These are phyloP conservation scores for Caenorhabditis sp. DNA, from an alignment of 2,888 invertebrate species.

Conservation along the genomic window DNA sequence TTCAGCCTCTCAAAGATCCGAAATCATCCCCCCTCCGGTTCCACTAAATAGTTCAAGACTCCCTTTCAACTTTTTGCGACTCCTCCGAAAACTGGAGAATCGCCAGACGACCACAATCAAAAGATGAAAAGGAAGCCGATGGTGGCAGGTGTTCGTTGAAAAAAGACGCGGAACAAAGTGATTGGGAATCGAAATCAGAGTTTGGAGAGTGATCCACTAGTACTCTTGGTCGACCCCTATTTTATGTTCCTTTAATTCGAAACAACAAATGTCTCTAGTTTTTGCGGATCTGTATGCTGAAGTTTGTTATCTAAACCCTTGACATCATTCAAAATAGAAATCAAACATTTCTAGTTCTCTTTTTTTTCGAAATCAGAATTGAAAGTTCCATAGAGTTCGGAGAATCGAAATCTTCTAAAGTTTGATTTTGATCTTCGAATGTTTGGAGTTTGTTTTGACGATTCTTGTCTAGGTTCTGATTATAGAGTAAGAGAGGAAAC, in stretches of 20 bases:
- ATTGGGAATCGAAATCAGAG: background rate
- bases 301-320: too few species aligned
- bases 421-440: conserved; percentile 1
- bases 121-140: conserved; percentile 37
- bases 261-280: conserved; percentile 5
- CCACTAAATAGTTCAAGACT: conserved; percentile 6
- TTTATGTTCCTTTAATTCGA: conserved; percentile 16
- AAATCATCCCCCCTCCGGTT: conserved; percentile 1
- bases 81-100: too few species aligned
- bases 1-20: conserved; percentile 26
- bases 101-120: conserved; percentile 11
- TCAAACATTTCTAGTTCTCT: too few species aligned
- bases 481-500: too few species aligned
- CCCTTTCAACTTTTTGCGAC: background rate
- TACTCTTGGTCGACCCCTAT: background rate
- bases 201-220: conserved; percentile 1
- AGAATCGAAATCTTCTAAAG: too few species aligned
- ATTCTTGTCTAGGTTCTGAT: too few species aligned
- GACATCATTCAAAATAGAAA: too few species aligned
- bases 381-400: too few species aligned
- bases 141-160: conserved; percentile 10
- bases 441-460: background rate
- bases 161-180: conserved; percentile 43
- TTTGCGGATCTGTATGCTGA: too few species aligned
- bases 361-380: too few species aligned